Base-by-base conservation (phyloP, 2,797 vertebrate species). In the Schizopygopsis malacanthus region DNA sequence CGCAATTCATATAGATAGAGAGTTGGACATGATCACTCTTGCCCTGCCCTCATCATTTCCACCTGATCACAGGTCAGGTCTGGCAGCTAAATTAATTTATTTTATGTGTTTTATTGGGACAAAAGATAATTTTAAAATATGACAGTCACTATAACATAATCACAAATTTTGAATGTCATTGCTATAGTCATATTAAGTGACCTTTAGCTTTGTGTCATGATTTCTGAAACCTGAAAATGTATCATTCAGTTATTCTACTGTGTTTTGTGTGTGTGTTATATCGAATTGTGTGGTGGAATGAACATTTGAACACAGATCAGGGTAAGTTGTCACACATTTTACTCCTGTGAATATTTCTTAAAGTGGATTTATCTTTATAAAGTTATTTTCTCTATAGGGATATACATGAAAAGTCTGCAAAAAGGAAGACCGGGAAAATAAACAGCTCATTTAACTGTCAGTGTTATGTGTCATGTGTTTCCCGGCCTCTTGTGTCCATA, bases 51-150 rank as follows among this genome's bases (percentile, higher is more conserved):
- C 83, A 33, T 78, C 50, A 85, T 79, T 79, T 79, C 39, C 83
- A 85, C 50, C 83, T 69, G 65, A 79, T 70, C 50, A 70, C 63
- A 84, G 61, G 47, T 70, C 65, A 78, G 50, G 63, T 70, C 45
- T 56, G 45, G 9, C 13, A 25, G 33, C 13, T 69, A 39, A 52
- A 56, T 28, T 28, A 28, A 28, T 56, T 56, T 22, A 22, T 56
- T 56, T 8, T 18, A 56, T 1, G 16, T 56, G 20, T 56, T 22
- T 8, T 22, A 56, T 20, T 22, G 52, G 18, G 8, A 1, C 2
- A 22, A 56, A 56, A 22, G 18, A 9, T 9, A 2, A 22, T 22
- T 56, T 3, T 6, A 22, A 70, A 43, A n/a, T 20, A 6, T 70
- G 39, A n/a, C 39, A 41, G 4, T 11, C 16, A 20, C 3, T 18